Percentiles rank a stretch among this genome's conserved stretches.
Evolutionary conservation across 2,797 vertebrate species (phyloP).

Genomic region (Kryptopterus vitreolus): DNA sequence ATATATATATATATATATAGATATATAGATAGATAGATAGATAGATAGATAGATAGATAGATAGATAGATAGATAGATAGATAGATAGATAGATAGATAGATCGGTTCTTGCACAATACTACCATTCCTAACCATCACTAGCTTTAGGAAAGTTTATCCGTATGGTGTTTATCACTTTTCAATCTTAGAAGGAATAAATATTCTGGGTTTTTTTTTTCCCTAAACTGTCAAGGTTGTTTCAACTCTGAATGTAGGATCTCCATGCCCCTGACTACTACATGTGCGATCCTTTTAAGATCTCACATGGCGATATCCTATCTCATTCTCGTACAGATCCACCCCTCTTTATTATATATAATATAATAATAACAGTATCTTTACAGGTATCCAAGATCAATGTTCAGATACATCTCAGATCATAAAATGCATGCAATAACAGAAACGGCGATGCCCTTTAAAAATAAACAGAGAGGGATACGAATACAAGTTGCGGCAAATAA

Average conservation of each 20-base stretch:
- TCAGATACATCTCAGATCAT: background rate
- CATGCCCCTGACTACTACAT: background rate
- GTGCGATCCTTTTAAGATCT: background rate
- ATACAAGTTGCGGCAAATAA: background rate
- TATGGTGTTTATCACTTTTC: background rate
- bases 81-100: background rate
- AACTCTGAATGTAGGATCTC: background rate
- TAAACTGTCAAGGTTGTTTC: no score
- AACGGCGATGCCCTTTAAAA: background rate
- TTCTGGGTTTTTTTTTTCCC: background rate
- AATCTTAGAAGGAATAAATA: background rate
- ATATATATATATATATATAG: background rate
- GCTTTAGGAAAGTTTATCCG: background rate
- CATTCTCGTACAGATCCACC: background rate
- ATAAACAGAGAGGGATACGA: background rate
- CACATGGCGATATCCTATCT: background rate
- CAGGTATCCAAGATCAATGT: background rate
- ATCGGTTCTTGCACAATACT: background rate
- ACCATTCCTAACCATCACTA: background rate
- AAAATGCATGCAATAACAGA: background rate
- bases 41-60: background rate
- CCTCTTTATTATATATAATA: slow-evolving; percentile 12
- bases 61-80: background rate
- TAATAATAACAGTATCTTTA: background rate
- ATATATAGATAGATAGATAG: slow-evolving; percentile 4